Evolutionary conservation across 2,113 vertebrate species (phyloP).

Genomic region (Bambusicola thoracicus): DNA sequence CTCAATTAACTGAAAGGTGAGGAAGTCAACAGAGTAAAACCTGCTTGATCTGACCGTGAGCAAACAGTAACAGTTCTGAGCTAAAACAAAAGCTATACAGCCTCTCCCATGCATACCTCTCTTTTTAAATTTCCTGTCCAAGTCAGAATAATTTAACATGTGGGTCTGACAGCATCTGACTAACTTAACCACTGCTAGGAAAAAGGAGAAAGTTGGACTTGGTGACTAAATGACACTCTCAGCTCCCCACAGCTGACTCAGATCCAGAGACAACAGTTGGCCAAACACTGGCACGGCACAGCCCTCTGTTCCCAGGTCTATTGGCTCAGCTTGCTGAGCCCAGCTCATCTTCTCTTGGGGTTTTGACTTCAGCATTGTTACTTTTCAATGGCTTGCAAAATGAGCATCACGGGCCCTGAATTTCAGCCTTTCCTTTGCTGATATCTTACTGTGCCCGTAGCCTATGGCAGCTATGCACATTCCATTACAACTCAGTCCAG

Average conservation of each 20-base stretch:
- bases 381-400: background rate
- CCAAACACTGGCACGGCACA: background rate
- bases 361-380: rapidly evolving
- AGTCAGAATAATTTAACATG: background rate
- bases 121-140: background rate
- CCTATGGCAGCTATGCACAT: background rate
- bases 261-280: background rate
- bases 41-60: background rate
- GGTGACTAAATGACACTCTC: background rate
- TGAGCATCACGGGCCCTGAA: background rate
- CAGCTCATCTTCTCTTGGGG: background rate
- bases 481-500: background rate
- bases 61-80: background rate
- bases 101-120: background rate
- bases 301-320: background rate
- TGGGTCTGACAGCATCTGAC: background rate
- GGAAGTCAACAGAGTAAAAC: background rate
- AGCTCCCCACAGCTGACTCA: background rate
- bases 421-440: background rate
- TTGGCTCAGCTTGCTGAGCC: background rate
- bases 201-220: background rate
- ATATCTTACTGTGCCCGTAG: background rate
- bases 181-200: background rate
- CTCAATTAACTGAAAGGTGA: background rate
- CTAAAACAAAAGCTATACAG: background rate